Percentiles rank a stretch among this genome's conserved stretches.
phyloP scores from a whole-genome alignment of 2,797 vertebrate species.

The Clarias laeviceps region DNA sequence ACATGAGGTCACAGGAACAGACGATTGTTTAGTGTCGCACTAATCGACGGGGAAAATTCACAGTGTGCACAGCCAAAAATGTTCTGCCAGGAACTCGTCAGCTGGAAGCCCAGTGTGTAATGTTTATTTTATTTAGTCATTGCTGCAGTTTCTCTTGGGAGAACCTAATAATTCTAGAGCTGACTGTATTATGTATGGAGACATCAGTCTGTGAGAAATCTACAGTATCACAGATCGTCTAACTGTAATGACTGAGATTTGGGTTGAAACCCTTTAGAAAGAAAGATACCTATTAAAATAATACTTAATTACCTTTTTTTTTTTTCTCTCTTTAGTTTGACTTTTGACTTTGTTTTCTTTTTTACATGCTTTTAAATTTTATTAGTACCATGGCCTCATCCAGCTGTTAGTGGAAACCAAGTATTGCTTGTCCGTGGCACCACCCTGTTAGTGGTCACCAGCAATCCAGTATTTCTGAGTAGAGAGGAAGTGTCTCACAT shows the following conservation, averaged over 20 bases:
- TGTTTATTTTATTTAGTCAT: slow-evolving; percentile 1
- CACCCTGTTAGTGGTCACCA: slow-evolving; percentile 47
- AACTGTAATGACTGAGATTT: background rate
- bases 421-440: slow-evolving; percentile 34
- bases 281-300: background rate
- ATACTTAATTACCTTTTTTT: background rate
- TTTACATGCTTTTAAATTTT: background rate
- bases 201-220: background rate
- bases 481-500: slow-evolving; percentile 27
- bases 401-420: slow-evolving; percentile 27
- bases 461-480: slow-evolving; percentile 17
- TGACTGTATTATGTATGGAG: background rate
- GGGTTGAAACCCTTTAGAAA: background rate
- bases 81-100: background rate
- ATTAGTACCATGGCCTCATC: slow-evolving; percentile 28
- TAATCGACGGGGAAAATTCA: background rate
- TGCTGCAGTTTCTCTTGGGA: background rate
- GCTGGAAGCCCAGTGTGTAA: background rate
- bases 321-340: background rate
- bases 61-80: background rate
- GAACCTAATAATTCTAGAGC: background rate
- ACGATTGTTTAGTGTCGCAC: background rate
- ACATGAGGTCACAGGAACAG: background rate
- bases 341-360: background rate
- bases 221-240: background rate